phyloP scores from a whole-genome alignment of 2,797 vertebrate species.

The Jordanella pulchra region DNA sequence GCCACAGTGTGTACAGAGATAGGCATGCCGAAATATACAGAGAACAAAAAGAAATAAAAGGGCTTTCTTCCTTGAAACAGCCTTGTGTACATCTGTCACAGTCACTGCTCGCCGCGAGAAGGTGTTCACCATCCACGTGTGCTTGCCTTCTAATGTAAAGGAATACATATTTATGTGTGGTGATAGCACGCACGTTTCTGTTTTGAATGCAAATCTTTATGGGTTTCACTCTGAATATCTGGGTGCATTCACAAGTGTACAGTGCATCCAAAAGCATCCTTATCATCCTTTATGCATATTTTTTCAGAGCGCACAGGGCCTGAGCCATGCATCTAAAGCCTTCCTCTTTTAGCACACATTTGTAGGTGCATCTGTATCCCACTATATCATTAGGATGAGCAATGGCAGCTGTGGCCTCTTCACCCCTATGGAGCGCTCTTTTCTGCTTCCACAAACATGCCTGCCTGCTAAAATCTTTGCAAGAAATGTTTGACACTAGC shows the following conservation, averaged over 20 bases:
- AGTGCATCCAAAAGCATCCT: conserved; percentile 52
- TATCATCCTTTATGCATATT: conserved; percentile 70
- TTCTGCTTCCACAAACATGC: conserved; percentile 66
- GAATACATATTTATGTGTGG: conserved; percentile 71
- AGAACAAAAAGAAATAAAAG: conserved; percentile 75
- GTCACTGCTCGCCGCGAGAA: conserved; percentile 68
- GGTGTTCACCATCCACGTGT: conserved; percentile 60
- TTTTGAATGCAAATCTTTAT: conserved; percentile 51
- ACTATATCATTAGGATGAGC: conserved; percentile 75
- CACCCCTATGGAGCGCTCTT: conserved; percentile 65
- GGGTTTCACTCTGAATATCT: conserved; percentile 56
- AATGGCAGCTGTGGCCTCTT: conserved; percentile 81
- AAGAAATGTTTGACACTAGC: conserved; percentile 67
- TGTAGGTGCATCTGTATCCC: conserved; percentile 50
- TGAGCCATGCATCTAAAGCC: conserved; percentile 54
- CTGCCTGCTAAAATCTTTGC: conserved; percentile 59
- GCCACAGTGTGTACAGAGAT: conserved; percentile 75
- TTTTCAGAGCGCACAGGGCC: conserved; percentile 26
- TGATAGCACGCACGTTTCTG: conserved; percentile 42
- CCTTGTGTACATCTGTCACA: conserved; percentile 82
- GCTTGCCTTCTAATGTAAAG: conserved; percentile 43
- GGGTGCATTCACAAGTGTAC: conserved; percentile 46
- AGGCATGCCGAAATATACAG: conserved; percentile 77
- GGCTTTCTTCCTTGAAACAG: conserved; percentile 75
- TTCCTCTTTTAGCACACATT: conserved; percentile 60